Evolutionary conservation across 53 echinoderm and acorn worm species (phyloP), one percentile per base, ranked within the genome.

Genomic region (Temnopleurus reevesii): DNA sequence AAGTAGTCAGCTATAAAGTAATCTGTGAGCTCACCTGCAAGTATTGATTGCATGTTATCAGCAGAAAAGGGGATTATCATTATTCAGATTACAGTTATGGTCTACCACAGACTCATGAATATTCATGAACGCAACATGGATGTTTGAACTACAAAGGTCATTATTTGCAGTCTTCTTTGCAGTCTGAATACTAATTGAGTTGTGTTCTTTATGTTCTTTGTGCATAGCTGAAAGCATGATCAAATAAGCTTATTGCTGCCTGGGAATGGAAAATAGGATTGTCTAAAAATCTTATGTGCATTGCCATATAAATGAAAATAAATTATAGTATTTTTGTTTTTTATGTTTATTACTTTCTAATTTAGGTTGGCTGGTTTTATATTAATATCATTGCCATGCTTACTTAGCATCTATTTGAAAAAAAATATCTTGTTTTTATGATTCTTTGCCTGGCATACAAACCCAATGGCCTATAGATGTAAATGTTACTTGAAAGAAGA

Each of bases 61-160:
- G 9, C 15, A 12, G 21, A 66, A 36, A 4, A 38, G 5, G 36
- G 3, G 36, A 66, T 38, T 38, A 38, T 38, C 12, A 5, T 17
- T 13, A 66, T 38, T 65, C 65, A 65, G 35, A 36, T 66, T 66
- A 38, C 71, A 66, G 71, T 66, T 66, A 38, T 66, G 41, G 35
- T 66, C 71, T 7, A n/a, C 9, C 7, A 13, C 24, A 2, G n/a
- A 1, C 36, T 66, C 71, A 66, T 66, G 38, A 66, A 66, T 61
- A 61, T 13, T 61, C 17, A 8, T 34, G 28, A 31, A 21, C 71
- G 35, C 21, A n/a, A 27, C 71, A 36, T 38, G 71, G 19, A 36
- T 66, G 41, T 10, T 15, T 19, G 38, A 41, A n/a, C 19, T 38
- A 66, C 36, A 66, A 66, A 38, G 41, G 18, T 35, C 33, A 7